Evolutionary conservation across 2,888 invertebrate species (phyloP), one percentile per base, ranked within the genome.

Genomic region (Amphipoea lucens): DNA sequence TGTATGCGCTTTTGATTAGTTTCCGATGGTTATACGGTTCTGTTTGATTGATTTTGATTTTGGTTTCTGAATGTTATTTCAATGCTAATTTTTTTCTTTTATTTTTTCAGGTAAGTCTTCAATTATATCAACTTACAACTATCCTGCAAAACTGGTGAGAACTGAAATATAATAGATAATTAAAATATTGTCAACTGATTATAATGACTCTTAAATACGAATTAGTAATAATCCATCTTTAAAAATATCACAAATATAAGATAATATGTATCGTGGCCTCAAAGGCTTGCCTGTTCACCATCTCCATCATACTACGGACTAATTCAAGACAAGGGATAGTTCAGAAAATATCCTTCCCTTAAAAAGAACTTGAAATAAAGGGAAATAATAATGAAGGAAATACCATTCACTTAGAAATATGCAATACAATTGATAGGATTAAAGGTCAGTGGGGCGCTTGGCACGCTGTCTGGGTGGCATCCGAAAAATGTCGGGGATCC

Each of bases 371-470:
- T 29, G n/a, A 29, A n/a, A 51, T 45, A 62, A 42, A 45, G 23
- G 51, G 1, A 20, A 54, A 62, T 54, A 29, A n/a, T 17, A 80
- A 80, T 80, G 9, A 81, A 54, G 60, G 23, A 73, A 81, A 81
- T 82, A 62, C 51, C 69, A 62, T 73, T 69, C 54, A 48, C 42
- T 29, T 62, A 63, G 71, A 74, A 77, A 75, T 75, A 54, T 62
- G 60, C 42, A 54, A 69, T 72, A 57, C 51, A 78, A 74, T 66
- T 75, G 72, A 68, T 51, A 72, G 66, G 65, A 60, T 74, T 72
- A 81, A 89, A 88, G 85, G 89, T 83, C 83, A 85, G 77, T 80
- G n/a, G 73, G 81, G 40, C 74, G 67, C 42, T 74, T 45, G 69
- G 75, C 71, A 57, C 75, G 72, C 40, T 67, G 67, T 76, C 76